Evolutionary conservation across 2,888 invertebrate genomes (phyloP).

Genomic region (Hypselothyrea guttata): DNA sequence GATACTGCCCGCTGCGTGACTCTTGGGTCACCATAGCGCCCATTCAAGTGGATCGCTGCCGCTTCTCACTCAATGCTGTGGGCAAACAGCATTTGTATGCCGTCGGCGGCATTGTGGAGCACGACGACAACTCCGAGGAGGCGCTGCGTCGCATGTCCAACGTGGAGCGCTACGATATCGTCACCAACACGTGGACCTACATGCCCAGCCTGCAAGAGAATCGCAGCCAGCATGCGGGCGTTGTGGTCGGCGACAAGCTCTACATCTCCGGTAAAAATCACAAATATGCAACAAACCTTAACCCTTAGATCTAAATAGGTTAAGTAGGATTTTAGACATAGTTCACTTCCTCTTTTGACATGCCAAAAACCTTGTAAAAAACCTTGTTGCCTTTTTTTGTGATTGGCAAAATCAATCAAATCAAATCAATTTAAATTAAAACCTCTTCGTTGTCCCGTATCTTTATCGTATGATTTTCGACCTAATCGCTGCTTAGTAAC

Average conservation of each 20-base stretch:
- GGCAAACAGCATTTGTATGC: conserved; percentile 84
- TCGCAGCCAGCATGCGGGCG: conserved; percentile 85
- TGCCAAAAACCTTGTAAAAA: no score
- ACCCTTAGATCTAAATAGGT: no score
- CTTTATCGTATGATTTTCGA: no score
- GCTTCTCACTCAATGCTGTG: conserved; percentile 86
- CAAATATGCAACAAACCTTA: no score
- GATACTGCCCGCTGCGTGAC: conserved; percentile 85
- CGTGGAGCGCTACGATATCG: conserved; percentile 86
- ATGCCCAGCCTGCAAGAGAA: conserved; percentile 84
- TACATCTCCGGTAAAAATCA: conserved; percentile 81
- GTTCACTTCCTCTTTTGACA: no score
- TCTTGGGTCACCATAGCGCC: conserved; percentile 88
- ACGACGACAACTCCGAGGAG: conserved; percentile 82
- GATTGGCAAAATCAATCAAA: no score
- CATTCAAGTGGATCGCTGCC: conserved; percentile 86
- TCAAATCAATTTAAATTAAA: no score
- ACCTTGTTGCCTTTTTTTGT: no score
- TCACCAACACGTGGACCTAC: conserved; percentile 84
- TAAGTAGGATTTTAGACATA: no score
- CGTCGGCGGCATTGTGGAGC: conserved; percentile 86
- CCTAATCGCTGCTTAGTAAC: no score
- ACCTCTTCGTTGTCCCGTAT: no score
- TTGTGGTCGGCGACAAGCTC: conserved; percentile 77
- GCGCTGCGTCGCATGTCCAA: conserved; percentile 75